phyloP scores from a whole-genome alignment of 2,797 vertebrate species.

The Pampus argenteus region DNA sequence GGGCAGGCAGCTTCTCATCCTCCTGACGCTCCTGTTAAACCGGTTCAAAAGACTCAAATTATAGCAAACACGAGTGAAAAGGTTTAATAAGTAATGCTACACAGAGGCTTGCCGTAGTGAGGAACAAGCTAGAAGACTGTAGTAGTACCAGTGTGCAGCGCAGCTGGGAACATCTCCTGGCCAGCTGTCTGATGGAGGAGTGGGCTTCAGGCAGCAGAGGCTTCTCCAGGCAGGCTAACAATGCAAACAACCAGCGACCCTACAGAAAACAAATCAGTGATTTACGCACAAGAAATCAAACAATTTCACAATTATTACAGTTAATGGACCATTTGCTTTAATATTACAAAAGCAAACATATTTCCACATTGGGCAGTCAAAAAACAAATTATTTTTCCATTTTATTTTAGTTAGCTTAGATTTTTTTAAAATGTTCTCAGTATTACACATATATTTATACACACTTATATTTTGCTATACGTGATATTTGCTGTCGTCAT shows the following conservation, averaged over 20 bases:
- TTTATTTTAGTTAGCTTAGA: not conserved
- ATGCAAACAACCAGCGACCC: constrained; percentile 95
- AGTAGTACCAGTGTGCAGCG: constrained; percentile 79
- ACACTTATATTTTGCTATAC: no score
- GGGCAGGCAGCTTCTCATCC: constrained; percentile 91
- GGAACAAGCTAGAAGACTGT: not conserved
- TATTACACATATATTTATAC: no score
- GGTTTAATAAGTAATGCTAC: not conserved
- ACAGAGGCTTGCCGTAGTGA: not conserved
- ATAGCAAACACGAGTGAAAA: not conserved
- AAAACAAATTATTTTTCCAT: not conserved
- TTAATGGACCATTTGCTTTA: not conserved
- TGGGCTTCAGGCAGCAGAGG: constrained; percentile 96
- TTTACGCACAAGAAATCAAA: not conserved
- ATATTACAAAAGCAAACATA: not conserved
- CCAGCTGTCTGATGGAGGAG: constrained; percentile 95
- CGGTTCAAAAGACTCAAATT: not conserved
- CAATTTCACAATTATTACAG: not conserved
- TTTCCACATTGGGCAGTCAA: not conserved
- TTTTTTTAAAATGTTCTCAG: no score
- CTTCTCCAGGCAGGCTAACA: constrained; percentile 96
- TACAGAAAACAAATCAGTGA: constrained; percentile 58
- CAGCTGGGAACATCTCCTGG: constrained; percentile 93
- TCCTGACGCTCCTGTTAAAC: constrained; percentile 88
- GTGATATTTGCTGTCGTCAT: no score